These are phyloP conservation scores for Drosophila hydei DNA, from an alignment of 1,140 invertebrate species.

Conservation along the genomic window DNA sequence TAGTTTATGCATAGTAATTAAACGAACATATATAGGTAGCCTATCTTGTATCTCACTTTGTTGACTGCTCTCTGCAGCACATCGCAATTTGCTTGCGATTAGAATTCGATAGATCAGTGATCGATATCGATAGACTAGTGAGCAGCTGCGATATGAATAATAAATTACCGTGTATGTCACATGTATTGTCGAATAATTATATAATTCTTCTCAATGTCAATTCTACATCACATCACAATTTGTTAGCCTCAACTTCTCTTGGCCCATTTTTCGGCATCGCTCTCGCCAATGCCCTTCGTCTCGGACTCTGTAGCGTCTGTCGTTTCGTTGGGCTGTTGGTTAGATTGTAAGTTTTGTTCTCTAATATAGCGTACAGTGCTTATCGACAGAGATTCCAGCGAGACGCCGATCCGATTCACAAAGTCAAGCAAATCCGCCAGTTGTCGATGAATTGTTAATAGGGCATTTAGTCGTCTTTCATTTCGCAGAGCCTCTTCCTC, in stretches of 20 bases:
- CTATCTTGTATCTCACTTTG: no score
- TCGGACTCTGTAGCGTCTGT: background rate
- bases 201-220: background rate
- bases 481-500: background rate
- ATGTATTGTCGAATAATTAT: background rate
- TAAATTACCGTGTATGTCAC: no score
- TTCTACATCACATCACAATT: background rate
- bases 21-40: no score
- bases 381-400: background rate
- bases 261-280: slow-evolving; percentile 4
- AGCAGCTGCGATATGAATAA: no score
- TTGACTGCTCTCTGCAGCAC: no score
- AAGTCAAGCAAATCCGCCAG: background rate
- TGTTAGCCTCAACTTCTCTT: background rate
- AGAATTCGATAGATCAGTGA: no score
- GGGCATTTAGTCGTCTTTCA: background rate
- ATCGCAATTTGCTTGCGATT: no score
- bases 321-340: no score
- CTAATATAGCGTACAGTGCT: background rate
- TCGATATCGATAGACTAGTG: no score
- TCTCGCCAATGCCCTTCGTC: background rate
- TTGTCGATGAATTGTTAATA: background rate
- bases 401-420: background rate
- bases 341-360: background rate
- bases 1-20: no score